Evolutionary conservation across 2,888 invertebrate genomes (phyloP), one percentile per base, ranked within the genome.

Genomic region (Rutpela maculata): DNA sequence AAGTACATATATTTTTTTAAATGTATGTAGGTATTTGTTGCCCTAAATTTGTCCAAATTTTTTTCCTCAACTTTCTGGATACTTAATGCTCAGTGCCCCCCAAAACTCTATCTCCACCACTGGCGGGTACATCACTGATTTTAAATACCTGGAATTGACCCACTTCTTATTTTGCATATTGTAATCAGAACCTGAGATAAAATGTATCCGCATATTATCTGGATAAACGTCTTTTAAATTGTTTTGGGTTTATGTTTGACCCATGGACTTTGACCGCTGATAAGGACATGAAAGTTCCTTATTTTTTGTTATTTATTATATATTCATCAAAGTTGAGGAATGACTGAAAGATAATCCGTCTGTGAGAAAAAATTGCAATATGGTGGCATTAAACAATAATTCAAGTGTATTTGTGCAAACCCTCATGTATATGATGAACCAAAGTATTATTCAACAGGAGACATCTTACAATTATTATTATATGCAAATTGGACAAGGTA

Each of bases 401-500:
- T 85, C 87, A 9, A 86, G 86, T 56, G 79, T 88, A 56, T 86
- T 88, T 75, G 68, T 89, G 60, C 85, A 87, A 67, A 88, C 88
- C 3, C 77, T 89, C 17, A 85, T 88, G 80, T 88, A 85, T 72
- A 84, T 89, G 75, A 83, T 88, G 85, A 88, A 88, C 79, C 88
- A 88, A 79, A 88, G 87, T 76, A 84, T 82, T 35, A 85, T 87
- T 56, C 86, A 86, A 65, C 80, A 86, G 65, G 86, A 88, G 26
- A 83, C 81, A 18, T 87, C 88, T 9, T 89, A 89, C 75, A 90
- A 89, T 79, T 89, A 89, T 83, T 90, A 90, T 81, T 89, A 87
- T 76, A 84, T 88, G 81, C 87, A 88, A 80, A 88, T 89, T 73
- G 89, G 89, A 66, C 87, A 88, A 88, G 88, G 90, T 90, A 85